Base-by-base conservation (phyloP, 1,140 invertebrate species). In the Brachionus manjavacas region DNA sequence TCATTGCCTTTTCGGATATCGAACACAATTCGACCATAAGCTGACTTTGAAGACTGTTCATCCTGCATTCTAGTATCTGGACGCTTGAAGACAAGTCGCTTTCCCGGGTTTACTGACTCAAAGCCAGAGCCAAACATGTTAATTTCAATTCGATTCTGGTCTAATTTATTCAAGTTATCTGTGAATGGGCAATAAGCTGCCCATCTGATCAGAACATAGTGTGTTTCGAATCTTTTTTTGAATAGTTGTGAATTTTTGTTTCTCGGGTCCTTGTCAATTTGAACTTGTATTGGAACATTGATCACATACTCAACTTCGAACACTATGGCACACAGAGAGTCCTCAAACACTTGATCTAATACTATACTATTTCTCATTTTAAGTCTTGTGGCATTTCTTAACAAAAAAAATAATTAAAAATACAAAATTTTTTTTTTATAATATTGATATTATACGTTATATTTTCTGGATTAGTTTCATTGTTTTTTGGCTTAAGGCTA, bases 181-280 rank as follows among this genome's bases (percentile, higher is more conserved):
- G 86, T 60, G 66, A 89, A 87, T 8, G 89, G 89, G 66, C 86
- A 88, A 87, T 87, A 89, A 2, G 87, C 87, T 20, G 87, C 86
- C 88, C 88, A 90, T 25, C 89, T 86, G 3, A 90, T 74, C 0
- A 86, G 85, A 7, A 81, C 25, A 43, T 81, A 43, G 31, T 81
- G 79, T n/a, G 79, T 81, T 64, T 81, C 79, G 52, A 81, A 81
- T 20, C 41, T 52, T 81, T 81, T 81, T n/a, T 81, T 81, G 9
- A 72, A 4, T 39, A 16, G 31, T 43, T 72, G 68, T 3, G 68
- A 41, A 9, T 35, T 72, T 76, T 76, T 76, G 16, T 23, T 49
- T 76, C 49, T 76, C 1, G 41, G 72, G 28, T 76, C 72, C 4
- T 49, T 46, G 20, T 76, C 43, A 9, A 81, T 25, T n/a, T 68